Conservation (phyloP, 2,797 vertebrate species). For the Odontamblyopus rebecca region DNA sequence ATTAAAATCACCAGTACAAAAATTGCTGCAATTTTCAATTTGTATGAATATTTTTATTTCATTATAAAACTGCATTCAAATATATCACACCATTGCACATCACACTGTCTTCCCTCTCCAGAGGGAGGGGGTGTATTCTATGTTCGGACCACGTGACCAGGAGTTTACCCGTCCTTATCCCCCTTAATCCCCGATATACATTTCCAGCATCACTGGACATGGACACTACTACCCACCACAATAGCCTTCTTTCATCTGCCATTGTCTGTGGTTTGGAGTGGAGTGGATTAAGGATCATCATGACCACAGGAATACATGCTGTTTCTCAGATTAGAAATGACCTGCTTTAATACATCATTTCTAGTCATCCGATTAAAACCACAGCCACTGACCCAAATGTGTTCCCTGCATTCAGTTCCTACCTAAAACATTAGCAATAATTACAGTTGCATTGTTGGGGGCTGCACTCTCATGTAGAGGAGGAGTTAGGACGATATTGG, state of each 20-base stretch:
- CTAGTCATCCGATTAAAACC: conserved; percentile 65
- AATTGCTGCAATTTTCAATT: not conserved
- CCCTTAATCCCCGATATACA: conserved; percentile 35
- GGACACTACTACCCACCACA: conserved; percentile 33
- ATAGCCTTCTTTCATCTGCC: conserved; percentile 38
- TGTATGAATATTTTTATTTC: not conserved
- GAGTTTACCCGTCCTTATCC: conserved; percentile 28
- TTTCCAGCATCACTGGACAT: conserved; percentile 45
- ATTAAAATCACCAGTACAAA: not conserved
- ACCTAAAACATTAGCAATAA: conserved; percentile 30
- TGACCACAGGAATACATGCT: conserved; percentile 59
- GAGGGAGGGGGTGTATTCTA: conserved; percentile 30
- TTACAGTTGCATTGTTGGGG: conserved; percentile 30
- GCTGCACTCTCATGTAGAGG: conserved; percentile 25
- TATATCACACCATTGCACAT: not conserved
- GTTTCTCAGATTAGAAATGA: conserved; percentile 72
- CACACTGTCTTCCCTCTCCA: not conserved
- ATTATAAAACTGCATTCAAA: not conserved
- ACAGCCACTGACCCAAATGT: conserved; percentile 60
- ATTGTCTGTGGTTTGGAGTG: conserved; percentile 28
- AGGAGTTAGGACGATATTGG: conserved; percentile 12
- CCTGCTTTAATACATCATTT: conserved; percentile 73
- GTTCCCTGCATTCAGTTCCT: conserved; percentile 32
- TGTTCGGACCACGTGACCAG: conserved; percentile 24
- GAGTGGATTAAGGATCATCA: conserved; percentile 62